Conservation (phyloP, 2,113 vertebrate genomes). For the Alethe castanea region DNA sequence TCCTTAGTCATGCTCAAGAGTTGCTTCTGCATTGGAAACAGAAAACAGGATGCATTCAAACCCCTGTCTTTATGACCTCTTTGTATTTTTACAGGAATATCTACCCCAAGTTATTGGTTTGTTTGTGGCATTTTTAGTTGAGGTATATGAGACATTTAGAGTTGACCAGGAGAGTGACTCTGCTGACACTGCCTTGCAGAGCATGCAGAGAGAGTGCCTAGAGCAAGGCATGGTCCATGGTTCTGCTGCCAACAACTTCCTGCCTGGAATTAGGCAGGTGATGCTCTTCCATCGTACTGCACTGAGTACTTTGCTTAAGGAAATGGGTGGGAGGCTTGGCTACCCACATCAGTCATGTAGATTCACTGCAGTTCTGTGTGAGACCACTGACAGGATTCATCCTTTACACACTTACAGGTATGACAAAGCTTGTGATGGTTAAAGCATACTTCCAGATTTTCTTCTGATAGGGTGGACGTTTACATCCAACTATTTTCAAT, state of each 20-base stretch:
- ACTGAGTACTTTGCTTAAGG: neutral
- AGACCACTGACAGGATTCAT: neutral
- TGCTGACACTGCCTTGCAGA: neutral
- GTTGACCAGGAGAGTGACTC: neutral
- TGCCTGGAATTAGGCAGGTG: neutral
- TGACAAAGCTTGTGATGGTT: neutral
- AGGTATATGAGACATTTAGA: rapidly evolving
- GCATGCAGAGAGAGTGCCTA: rapidly evolving
- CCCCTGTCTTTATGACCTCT: neutral
- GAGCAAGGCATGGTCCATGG: rapidly evolving
- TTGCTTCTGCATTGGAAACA: neutral
- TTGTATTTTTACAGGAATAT: neutral
- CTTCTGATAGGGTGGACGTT: neutral
- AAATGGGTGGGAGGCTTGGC: neutral
- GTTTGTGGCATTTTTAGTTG: neutral
- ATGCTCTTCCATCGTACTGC: neutral
- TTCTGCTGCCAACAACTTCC: neutral
- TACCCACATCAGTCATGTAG: neutral
- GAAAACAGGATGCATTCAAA: neutral
- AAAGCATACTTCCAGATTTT: neutral
- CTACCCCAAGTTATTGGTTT: neutral
- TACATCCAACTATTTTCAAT: neutral
- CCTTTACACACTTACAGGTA: neutral
- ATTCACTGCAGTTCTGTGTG: neutral
- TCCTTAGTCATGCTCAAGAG: neutral